These are phyloP conservation scores for Drosophila meridiana DNA, from an alignment of 2,888 invertebrate species.

Conservation along the genomic window DNA sequence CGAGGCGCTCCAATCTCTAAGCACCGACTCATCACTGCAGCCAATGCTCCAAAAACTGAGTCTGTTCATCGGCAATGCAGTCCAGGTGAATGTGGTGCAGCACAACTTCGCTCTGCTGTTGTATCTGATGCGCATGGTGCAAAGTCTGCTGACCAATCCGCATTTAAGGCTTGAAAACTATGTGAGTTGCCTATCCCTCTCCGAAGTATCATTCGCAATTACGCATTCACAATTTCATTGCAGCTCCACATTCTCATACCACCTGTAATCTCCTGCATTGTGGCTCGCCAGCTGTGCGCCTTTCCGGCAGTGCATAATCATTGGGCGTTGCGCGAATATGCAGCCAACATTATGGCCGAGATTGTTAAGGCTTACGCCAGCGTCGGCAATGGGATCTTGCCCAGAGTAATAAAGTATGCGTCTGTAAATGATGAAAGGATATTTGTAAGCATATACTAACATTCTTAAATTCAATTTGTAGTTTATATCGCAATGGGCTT, in stretches of 20 bases:
- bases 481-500: conserved; percentile 36
- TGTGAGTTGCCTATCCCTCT: conserved; percentile 37
- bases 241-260: conserved; percentile 54
- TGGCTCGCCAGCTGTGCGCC: conserved; percentile 16
- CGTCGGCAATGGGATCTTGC: conserved; percentile 12
- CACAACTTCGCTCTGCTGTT: conserved; percentile 26
- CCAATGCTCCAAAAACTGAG: conserved; percentile 29
- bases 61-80: conserved; percentile 36
- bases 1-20: conserved; percentile 22
- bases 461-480: conserved; percentile 10
- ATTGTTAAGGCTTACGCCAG: conserved; percentile 18
- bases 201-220: neutral
- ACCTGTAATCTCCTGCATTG: conserved; percentile 35
- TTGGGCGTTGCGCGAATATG: conserved; percentile 50
- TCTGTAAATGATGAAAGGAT: neutral
- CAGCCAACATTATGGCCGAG: conserved; percentile 30
- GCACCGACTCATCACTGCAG: conserved; percentile 38
- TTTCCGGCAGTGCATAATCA: conserved; percentile 26
- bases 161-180: conserved; percentile 29
- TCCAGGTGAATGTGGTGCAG: conserved; percentile 33
- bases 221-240: neutral
- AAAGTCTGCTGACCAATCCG: conserved; percentile 32
- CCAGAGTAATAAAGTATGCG: conserved; percentile 38
- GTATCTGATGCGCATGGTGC: conserved; percentile 50
- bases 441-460: neutral